Evolutionary conservation across 2,797 vertebrate genomes (phyloP), one percentile per base, ranked within the genome.

Genomic region (Myiotriccus ornatus): DNA sequence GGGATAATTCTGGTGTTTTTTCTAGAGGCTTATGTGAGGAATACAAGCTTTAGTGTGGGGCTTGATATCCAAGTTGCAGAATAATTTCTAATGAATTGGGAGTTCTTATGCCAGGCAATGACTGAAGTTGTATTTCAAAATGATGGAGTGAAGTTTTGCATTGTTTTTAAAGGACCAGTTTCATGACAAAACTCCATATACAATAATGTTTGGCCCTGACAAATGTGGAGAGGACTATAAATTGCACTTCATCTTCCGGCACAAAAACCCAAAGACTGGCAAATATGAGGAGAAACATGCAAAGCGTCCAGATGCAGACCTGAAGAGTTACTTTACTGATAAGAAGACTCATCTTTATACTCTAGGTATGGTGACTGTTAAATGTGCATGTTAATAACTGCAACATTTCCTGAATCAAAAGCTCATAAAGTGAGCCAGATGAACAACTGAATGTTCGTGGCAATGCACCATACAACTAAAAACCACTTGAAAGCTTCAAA

Each of bases 201-300:
- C 99, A 12, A 99, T 99, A 97, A 99, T 99, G 99, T 99, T 99
- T 85, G 99, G 99, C 49, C 99, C 99, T 3, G 99, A 99, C 97
- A 99, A 99, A 93, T 99, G 99, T 94, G 99, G 99, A 56, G 99
- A 99, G 85, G 99, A 99, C 93, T 99, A 99, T 96, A 99, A 99
- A 87, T 97, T 99, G 73, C 99, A 99, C 97, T 99, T 99, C 98
- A 99, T 99, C 98, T 99, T 99, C 97, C 98, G 99, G 37, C 99
- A 99, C 98, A 99, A 99, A 94, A 99, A 99, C 96, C 99, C 98
- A 12, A 99, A 99, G 96, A 99, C 99, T 0, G 99, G 99, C 56
- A 97, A 98, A 70, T 99, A 97, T 0, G 99, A 99, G 89, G 99
- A 99, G 97, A 99, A 99, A 79, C 99, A 99, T 0, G 99, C 99